These are phyloP conservation scores for Burhinus oedicnemus DNA, from an alignment of 2,113 vertebrate genomes.

Conservation along the genomic window DNA sequence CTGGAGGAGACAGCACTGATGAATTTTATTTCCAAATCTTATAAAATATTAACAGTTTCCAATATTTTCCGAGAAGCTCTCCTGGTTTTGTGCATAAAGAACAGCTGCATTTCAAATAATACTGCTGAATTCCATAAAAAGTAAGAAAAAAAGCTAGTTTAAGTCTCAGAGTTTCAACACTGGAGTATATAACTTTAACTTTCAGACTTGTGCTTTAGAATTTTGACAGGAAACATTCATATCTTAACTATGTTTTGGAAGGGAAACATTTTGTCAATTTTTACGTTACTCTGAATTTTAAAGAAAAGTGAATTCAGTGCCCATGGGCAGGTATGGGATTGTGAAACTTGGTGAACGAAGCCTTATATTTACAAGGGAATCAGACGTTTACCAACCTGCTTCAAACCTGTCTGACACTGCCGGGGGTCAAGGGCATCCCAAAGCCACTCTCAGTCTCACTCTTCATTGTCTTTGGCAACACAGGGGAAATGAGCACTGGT, in stretches of 20 bases:
- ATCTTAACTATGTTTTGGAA: not conserved
- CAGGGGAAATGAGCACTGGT: not conserved
- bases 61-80: not conserved
- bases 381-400: not conserved
- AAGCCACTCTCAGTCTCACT: not conserved
- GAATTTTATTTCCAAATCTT: conserved; percentile 12
- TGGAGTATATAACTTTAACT: not conserved
- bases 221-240: not conserved
- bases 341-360: not conserved
- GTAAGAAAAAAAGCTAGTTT: not conserved
- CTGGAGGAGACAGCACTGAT: not conserved
- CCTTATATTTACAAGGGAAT: not conserved
- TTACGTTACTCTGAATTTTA: not conserved
- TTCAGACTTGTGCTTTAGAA: not conserved
- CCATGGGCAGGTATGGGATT: not conserved
- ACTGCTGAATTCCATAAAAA: not conserved
- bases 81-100: not conserved
- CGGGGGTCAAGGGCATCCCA: not conserved
- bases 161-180: not conserved
- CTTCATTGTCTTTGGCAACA: not conserved
- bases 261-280: not conserved
- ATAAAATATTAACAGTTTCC: conserved; percentile 32
- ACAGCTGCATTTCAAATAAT: not conserved
- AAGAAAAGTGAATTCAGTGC: not conserved
- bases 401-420: not conserved